These are phyloP conservation scores for Drosophila neonasuta DNA, from an alignment of 2,888 invertebrate genomes.

Conservation along the genomic window DNA sequence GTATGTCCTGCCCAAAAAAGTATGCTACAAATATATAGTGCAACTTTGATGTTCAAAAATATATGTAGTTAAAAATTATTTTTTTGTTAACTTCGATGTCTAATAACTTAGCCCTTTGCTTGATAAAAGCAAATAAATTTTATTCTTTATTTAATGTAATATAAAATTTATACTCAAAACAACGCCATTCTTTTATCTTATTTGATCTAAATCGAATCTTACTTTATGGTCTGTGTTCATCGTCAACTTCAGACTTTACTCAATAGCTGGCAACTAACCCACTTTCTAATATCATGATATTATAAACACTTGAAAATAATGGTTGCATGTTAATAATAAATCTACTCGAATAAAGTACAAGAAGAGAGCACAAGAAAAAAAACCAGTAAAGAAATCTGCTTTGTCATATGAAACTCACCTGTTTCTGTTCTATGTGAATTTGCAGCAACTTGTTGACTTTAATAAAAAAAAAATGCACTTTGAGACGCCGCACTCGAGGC, in stretches of 20 bases:
- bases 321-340: constrained; percentile 26
- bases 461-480: constrained; percentile 67
- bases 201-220: background rate
- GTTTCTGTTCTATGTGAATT: constrained; percentile 45
- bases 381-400: constrained; percentile 18
- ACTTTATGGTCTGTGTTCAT: background rate
- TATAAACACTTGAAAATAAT: constrained; percentile 40
- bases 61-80: no score
- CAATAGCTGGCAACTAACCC: constrained; percentile 1
- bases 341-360: constrained; percentile 6
- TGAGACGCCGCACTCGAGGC: constrained; percentile 18
- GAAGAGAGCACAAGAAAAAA: background rate
- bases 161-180: no score
- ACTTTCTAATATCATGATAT: constrained; percentile 32
- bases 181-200: no score
- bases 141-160: no score
- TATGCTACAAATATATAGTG: background rate
- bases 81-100: no score
- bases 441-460: constrained; percentile 76
- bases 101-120: no score
- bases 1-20: background rate
- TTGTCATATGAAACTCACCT: constrained; percentile 61
- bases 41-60: background rate
- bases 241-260: background rate
- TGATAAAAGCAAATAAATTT: no score